phyloP scores from a whole-genome alignment of 2,113 vertebrate species.

The Atractosteus spatula region DNA sequence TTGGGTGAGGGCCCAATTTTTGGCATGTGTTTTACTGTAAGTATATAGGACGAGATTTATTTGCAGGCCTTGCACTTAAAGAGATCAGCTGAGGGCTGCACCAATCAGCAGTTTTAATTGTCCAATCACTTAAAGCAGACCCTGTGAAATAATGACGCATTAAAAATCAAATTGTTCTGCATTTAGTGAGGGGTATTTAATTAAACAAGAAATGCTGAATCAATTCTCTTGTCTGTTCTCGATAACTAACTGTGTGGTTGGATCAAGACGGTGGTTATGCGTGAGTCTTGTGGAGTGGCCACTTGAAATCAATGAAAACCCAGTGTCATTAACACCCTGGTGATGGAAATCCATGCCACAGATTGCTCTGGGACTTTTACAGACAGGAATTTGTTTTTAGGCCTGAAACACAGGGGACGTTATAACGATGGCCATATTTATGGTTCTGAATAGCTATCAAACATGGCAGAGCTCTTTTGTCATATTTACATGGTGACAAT shows the following conservation, averaged over 20 bases:
- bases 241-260: background rate
- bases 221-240: conserved; percentile 32
- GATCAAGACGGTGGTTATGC: background rate
- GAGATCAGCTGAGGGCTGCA: conserved; percentile 61
- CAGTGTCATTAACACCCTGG: background rate
- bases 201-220: conserved; percentile 61
- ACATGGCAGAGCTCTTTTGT: too few species aligned
- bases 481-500: too few species aligned
- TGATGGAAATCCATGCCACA: background rate
- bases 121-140: conserved; percentile 71
- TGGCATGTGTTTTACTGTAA: conserved; percentile 55
- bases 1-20: conserved; percentile 51
- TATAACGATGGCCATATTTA: too few species aligned
- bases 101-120: conserved; percentile 71
- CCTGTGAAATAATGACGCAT: conserved; percentile 63
- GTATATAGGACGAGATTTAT: conserved; percentile 61
- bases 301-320: background rate
- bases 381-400: too few species aligned
- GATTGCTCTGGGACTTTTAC: background rate
- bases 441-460: too few species aligned
- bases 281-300: background rate
- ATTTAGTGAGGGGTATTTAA: conserved; percentile 50
- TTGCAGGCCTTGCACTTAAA: conserved; percentile 64
- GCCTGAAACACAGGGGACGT: too few species aligned
- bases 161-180: conserved; percentile 56